A percentile compares a stretch with the other conserved stretches of the same genome.
Conservation (phyloP, 2,797 vertebrate species). For the Thripadectes ignobilis region DNA sequence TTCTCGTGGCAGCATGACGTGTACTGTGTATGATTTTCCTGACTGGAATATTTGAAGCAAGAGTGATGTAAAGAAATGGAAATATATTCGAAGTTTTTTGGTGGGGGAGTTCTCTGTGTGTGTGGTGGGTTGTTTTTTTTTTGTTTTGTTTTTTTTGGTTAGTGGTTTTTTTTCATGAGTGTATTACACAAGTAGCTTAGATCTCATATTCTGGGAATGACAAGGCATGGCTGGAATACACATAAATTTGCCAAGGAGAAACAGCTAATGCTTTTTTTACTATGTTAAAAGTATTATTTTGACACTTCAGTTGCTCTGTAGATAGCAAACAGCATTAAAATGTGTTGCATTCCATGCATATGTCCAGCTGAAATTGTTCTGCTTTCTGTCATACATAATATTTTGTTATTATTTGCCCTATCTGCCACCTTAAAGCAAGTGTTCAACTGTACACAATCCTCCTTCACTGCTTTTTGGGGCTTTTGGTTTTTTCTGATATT, state of each 20-base stretch:
- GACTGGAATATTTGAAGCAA: background rate
- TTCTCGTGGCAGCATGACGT: fast-evolving
- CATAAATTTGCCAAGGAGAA: background rate
- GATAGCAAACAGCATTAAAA: background rate
- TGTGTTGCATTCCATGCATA: background rate
- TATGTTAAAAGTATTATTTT: background rate
- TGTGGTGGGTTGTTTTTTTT: no score
- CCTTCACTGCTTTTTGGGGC: background rate
- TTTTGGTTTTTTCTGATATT: background rate
- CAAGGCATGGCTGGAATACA: background rate
- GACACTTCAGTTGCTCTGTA: background rate
- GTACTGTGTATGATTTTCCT: background rate
- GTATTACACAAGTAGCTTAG: background rate
- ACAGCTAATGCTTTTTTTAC: background rate
- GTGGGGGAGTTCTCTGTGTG: no score
- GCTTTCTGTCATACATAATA: background rate
- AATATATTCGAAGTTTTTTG: background rate
- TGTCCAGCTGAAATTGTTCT: background rate
- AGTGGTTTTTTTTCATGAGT: background rate
- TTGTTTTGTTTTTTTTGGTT: background rate
- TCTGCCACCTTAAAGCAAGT: background rate
- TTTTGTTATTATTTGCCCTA: background rate
- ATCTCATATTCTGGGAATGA: background rate
- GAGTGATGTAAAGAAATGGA: background rate
- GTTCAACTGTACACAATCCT: fast-evolving